These are phyloP conservation scores for Philereme vetulata DNA, from an alignment of 2,888 invertebrate genomes.

Conservation along the genomic window DNA sequence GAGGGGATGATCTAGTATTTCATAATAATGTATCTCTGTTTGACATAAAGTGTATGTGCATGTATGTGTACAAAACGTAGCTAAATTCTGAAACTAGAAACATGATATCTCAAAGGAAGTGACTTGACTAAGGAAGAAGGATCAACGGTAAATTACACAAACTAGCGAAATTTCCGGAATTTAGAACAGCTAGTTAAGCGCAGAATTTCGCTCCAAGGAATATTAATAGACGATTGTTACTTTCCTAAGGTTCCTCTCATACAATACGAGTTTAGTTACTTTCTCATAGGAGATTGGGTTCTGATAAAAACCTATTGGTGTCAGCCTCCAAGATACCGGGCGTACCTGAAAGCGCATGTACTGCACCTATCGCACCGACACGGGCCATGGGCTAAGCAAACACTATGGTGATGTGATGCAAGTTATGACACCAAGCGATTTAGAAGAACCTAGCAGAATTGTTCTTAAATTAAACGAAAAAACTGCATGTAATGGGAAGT, in stretches of 20 bases:
- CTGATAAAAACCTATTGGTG: constrained; percentile 82
- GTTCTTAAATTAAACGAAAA: no score
- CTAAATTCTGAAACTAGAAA: not conserved
- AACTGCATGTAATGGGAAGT: no score
- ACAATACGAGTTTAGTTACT: constrained; percentile 65
- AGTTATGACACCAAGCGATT: constrained; percentile 39
- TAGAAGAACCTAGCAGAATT: no score
- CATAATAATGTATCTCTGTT: no score
- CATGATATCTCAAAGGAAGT: not conserved
- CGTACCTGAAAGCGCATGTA: constrained; percentile 81
- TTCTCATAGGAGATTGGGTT: constrained; percentile 76
- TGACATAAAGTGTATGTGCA: no score
- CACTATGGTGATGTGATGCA: constrained; percentile 52
- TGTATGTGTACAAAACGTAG: no score
- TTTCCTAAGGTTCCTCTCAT: constrained; percentile 32
- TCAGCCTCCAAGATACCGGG: constrained; percentile 72
- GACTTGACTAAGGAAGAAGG: not conserved
- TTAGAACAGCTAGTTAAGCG: constrained; percentile 15
- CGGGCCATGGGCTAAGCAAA: constrained; percentile 78
- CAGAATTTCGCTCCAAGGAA: constrained; percentile 23
- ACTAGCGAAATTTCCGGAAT: constrained; percentile 14
- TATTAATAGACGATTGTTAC: constrained; percentile 39
- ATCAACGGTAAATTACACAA: not conserved
- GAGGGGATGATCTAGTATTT: no score
- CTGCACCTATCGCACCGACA: constrained; percentile 77